Base-by-base conservation (phyloP, 2,888 invertebrate genomes). In the Perithous albicinctus region DNA sequence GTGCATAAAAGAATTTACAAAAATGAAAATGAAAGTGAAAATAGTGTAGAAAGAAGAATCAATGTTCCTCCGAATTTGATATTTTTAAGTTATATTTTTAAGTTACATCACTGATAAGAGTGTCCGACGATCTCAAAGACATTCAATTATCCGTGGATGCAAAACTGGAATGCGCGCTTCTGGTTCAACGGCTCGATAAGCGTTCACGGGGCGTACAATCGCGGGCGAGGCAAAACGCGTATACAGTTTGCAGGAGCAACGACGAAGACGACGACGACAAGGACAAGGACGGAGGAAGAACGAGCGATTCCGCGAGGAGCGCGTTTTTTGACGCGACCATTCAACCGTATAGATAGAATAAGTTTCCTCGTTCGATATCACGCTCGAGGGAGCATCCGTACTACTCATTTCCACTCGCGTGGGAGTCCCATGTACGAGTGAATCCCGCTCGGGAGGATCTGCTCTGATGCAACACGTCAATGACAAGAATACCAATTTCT, bases 361-460 rank as follows among this genome's bases (percentile, higher is more conserved):
- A 75, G 78, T 78, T 78, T 82, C 82, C 78, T 82, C 70, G 51
- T 82, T 82, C 70, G 82, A 82, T 82, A 82, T 78, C 82, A 75
- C 74, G 78, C 63, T 75, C 59, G 18, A 41, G 41, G 64, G 59
- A 67, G 23, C 54, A 26, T 23, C 38, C 59, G 32, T 32, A 32
- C 29, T 35, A 59, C n/a, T 29, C 12, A n/a, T 15, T 56, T 29
- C 56, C 0, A 26, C 29, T 6, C 29, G 54, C 56, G n/a, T 29
- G 26, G 56, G 56, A 15, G 26, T 29, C 1, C 6, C 41, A 41
- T 15, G 15, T 29, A n/a, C 15, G 15, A 4, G 12, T n/a, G 26
- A 29, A 56, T 23, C 23, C 20, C 20, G 48, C 23, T 2, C 2
- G 23, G 18, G 10, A 23, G 12, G 10, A 51, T 51, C 23, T 23